These are phyloP conservation scores for Rhagoletis zephyria DNA, from an alignment of 1,140 invertebrate genomes.

Conservation along the genomic window DNA sequence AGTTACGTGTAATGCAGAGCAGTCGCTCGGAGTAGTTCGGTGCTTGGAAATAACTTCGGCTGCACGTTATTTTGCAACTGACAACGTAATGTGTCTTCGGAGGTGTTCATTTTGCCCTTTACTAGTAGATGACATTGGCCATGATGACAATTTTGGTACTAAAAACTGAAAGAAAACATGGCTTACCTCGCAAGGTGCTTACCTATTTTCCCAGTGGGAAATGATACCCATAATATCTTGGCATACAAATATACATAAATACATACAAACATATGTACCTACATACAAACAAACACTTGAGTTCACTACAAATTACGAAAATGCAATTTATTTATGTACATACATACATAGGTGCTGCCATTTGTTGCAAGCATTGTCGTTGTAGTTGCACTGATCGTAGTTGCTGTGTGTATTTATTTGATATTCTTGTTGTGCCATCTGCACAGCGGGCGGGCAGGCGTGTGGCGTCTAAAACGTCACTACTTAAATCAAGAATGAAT, in stretches of 20 bases:
- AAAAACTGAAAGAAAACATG: too few species aligned
- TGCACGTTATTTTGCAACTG: too few species aligned
- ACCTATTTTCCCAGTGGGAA: too few species aligned
- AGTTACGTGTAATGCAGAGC: too few species aligned
- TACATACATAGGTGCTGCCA: background rate
- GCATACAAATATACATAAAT: background rate
- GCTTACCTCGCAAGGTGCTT: too few species aligned
- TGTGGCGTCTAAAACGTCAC: conserved; percentile 39
- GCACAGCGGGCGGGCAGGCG: conserved; percentile 43
- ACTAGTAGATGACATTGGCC: too few species aligned
- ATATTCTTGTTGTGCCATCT: conserved; percentile 1
- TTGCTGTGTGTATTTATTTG: background rate
- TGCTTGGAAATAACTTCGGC: too few species aligned
- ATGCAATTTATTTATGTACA: background rate
- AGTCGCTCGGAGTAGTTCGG: too few species aligned
- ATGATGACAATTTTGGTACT: too few species aligned
- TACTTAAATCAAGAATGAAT: conserved; percentile 33
- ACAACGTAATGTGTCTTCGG: too few species aligned
- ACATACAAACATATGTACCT: background rate
- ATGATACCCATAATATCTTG: background rate
- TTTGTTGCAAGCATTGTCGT: background rate
- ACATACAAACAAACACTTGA: background rate
- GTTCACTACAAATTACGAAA: conserved; percentile 20
- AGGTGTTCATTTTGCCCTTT: too few species aligned
- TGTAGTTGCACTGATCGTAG: conserved; percentile 1